Base-by-base conservation (phyloP, 1,140 invertebrate species). In the Nasonia vitripennis region DNA sequence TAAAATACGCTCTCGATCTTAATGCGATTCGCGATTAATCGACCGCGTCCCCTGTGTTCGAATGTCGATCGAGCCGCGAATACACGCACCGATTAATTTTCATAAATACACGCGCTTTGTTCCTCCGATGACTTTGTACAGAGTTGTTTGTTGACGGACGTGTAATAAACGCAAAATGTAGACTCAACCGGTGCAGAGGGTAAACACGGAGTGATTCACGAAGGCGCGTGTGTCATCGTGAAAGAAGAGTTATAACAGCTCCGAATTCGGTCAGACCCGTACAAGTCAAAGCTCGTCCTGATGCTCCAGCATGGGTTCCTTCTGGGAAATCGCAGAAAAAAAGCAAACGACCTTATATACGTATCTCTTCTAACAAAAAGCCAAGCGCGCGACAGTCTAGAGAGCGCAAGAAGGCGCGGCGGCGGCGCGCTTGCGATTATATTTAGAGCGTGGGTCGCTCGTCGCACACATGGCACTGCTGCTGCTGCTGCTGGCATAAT, bases 361-460 rank as follows among this genome's bases (percentile, higher is more conserved):
- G 1, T 2, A 20, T 68, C 27, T 12, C 5, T 23, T 37, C 11
- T 7, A 70, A 70, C 68, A 70, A 70, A 70, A 70, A 70, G 27
- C 68, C 10, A 5, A 70, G n/a, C 27, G 27, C 27, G 27, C 12
- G 12, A 27, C 68, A 17, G n/a, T 70, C 3, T 75, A 75, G 17
- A 75, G 34, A 45, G 31, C n/a, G 10, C 37, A 62, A 78, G 62
- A 80, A 71, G 68, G 31, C 83, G 68, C 73, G 27, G 73, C 73
- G 27, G 73, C 71, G 27, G 12, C 70, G 70, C 27, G 70, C 70
- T 27, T n/a, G 23, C 68, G 78, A 85, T 81, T 81, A 82, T 78
- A 82, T 82, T 82, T 86, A 78, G 74, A 78, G 80, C 85, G 85
- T 86, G 75, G 85, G 85, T 45, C 67, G 48, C 2, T 34, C 31